Conservation (phyloP, 1,140 invertebrate genomes). For the Drosophila tani region DNA sequence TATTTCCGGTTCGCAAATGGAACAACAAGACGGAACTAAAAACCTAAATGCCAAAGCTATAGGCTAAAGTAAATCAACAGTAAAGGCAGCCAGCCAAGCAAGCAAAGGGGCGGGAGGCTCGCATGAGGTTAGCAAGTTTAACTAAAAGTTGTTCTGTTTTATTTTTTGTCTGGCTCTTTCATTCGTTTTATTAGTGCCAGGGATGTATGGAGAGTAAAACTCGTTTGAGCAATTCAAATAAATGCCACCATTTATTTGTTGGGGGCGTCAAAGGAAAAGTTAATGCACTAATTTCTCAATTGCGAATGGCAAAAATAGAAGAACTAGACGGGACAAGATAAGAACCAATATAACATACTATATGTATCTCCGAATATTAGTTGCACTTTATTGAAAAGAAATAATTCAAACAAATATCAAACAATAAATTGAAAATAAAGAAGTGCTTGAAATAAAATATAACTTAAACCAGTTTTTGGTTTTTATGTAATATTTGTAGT, state of each 20-base stretch:
- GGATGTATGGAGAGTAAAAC: conserved; percentile 50
- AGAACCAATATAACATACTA: not conserved
- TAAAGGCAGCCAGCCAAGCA: conserved; percentile 62
- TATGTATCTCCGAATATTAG: not conserved
- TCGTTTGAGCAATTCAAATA: conserved; percentile 80
- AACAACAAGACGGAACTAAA: conserved; percentile 69
- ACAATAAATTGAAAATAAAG: no score
- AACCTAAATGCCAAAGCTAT: conserved; percentile 80
- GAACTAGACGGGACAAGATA: not conserved
- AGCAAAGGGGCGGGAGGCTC: conserved; percentile 20
- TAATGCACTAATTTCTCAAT: conserved; percentile 82
- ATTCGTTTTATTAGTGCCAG: conserved; percentile 42
- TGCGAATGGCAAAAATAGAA: conserved; percentile 20
- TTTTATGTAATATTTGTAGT: no score
- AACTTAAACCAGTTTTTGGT: no score
- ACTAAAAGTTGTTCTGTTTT: conserved; percentile 68
- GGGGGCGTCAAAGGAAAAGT: conserved; percentile 74
- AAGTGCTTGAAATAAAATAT: no score
- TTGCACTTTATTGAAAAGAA: conserved; percentile 7
- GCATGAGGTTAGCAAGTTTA: conserved; percentile 59
- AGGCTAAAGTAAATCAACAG: conserved; percentile 82
- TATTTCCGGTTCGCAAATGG: conserved; percentile 77
- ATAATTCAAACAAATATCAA: no score
- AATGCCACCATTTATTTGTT: conserved; percentile 76
- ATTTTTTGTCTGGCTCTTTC: conserved; percentile 28